Conservation (phyloP, 2,113 vertebrate species). For the Engystomops pustulosus region DNA sequence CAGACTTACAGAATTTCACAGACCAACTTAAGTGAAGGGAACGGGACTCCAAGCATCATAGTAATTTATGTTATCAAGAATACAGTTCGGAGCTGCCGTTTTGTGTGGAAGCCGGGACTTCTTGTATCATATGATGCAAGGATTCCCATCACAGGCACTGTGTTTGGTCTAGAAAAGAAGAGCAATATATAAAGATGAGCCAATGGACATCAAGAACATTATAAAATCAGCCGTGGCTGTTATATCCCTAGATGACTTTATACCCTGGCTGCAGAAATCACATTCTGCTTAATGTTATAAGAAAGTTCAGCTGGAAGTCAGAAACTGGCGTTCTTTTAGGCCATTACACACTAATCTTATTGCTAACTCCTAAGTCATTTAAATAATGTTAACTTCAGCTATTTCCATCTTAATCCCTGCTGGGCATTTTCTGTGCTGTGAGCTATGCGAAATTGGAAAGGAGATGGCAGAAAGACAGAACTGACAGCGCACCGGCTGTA, state of each 20-base stretch:
- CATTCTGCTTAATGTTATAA: constrained; percentile 25
- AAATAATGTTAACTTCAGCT: constrained; percentile 46
- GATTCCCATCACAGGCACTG: too few species aligned
- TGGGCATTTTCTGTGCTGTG: constrained; percentile 28
- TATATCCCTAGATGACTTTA: constrained; percentile 15
- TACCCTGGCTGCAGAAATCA: constrained; percentile 17
- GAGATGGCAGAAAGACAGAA: not conserved
- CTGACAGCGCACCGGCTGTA: not conserved
- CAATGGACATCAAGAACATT: not conserved
- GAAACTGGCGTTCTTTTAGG: constrained; percentile 28
- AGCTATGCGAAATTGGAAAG: constrained; percentile 21
- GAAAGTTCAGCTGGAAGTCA: constrained; percentile 44
- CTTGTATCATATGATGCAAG: too few species aligned
- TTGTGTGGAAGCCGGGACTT: too few species aligned
- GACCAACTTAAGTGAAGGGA: too few species aligned
- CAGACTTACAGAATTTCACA: too few species aligned
- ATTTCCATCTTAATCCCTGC: constrained; percentile 37
- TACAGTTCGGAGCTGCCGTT: too few species aligned
- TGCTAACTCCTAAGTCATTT: constrained; percentile 29
- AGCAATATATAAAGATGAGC: not conserved
- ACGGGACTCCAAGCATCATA: too few species aligned
- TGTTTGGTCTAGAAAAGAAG: too few species aligned
- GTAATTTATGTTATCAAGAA: too few species aligned
- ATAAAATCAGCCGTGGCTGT: not conserved
- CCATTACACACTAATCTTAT: constrained; percentile 33